Evolutionary conservation across 2,888 invertebrate genomes (phyloP).

Genomic region (Himalopsyche japonica): DNA sequence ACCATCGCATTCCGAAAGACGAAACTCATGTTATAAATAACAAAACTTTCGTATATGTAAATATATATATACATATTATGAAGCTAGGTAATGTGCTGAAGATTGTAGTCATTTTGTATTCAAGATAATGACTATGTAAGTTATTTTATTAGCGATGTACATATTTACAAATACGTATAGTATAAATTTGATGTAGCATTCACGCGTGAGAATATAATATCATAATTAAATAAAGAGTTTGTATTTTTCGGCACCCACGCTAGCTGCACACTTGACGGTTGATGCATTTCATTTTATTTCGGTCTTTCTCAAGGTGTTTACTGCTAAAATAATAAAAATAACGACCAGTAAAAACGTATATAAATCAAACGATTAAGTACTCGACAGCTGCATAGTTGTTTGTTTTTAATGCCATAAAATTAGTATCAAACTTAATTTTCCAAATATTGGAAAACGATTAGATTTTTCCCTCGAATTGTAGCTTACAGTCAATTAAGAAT

Average conservation of each 20-base stretch:
- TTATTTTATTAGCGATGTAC: neutral
- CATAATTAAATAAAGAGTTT: neutral
- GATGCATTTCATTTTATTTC: neutral
- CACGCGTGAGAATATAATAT: neutral
- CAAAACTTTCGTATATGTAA: too few species aligned
- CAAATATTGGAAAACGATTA: neutral
- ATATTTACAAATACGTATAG: neutral
- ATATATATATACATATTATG: too few species aligned
- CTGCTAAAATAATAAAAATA: neutral
- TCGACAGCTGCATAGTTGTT: neutral
- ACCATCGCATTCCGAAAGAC: too few species aligned
- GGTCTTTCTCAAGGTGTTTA: neutral
- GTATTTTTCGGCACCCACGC: neutral
- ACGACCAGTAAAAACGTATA: neutral
- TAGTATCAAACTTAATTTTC: neutral
- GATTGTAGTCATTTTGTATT: too few species aligned
- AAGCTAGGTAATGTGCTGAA: too few species aligned
- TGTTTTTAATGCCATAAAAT: neutral
- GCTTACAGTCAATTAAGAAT: too few species aligned
- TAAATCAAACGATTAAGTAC: neutral
- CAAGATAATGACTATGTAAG: too few species aligned
- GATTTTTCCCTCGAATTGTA: too few species aligned
- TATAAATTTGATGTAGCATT: neutral
- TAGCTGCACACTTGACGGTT: neutral
- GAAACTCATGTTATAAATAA: too few species aligned